phyloP scores from a whole-genome alignment of 1,140 invertebrate species.

The Neoseiulus cucumeris region DNA sequence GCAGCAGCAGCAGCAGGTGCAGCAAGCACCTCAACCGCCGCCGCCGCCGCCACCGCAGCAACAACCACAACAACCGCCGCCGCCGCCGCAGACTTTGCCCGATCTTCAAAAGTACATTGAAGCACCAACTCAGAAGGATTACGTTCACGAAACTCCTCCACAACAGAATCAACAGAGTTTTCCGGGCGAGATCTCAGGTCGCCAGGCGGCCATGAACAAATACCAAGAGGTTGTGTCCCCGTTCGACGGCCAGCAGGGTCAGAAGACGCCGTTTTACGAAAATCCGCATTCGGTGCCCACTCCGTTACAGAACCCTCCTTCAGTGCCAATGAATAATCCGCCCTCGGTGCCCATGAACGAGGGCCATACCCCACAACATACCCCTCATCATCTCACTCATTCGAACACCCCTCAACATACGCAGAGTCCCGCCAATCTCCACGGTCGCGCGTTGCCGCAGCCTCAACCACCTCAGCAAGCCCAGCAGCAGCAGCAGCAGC shows the following conservation, averaged over 20 bases:
- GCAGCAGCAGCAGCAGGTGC: no score
- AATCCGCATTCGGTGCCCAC: background rate
- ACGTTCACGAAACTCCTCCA: no score
- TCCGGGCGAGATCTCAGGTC: conserved; percentile 8
- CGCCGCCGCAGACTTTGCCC: no score
- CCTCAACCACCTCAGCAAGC: background rate
- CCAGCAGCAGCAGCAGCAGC: conserved; percentile 7
- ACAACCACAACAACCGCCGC: no score
- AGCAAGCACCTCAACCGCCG: no score
- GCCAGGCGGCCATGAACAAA: background rate
- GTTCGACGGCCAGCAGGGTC: conserved; percentile 8
- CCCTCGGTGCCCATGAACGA: conserved; percentile 8
- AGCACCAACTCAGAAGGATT: no score
- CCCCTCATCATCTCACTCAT: background rate
- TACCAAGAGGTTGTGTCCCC: background rate
- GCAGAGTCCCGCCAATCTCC: background rate
- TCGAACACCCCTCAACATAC: background rate
- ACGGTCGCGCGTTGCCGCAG: background rate
- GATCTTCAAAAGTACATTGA: no score
- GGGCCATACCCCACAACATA: background rate
- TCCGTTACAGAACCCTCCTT: background rate
- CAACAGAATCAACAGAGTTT: background rate
- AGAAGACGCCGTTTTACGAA: background rate
- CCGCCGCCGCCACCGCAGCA: no score
- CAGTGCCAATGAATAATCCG: background rate